These are phyloP conservation scores for Lasioglossum villosulum DNA, from an alignment of 2,888 invertebrate species.

Conservation along the genomic window DNA sequence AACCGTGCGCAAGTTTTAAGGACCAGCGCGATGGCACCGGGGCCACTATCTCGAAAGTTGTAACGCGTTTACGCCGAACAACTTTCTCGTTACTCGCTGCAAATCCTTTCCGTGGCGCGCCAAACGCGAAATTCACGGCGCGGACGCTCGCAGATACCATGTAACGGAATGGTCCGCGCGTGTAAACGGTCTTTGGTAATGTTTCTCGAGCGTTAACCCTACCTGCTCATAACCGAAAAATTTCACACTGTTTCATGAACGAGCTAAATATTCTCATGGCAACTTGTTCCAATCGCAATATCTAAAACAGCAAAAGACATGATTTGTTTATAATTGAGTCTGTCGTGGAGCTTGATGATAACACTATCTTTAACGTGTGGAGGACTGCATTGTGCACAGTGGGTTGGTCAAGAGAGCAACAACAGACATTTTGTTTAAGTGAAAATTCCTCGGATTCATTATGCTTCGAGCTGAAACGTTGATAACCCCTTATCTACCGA, in stretches of 20 bases:
- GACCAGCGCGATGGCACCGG: conserved; percentile 5
- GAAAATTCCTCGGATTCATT: no score
- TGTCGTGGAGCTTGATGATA: not conserved
- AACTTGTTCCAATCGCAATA: not conserved
- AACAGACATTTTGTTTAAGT: no score
- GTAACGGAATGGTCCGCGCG: not conserved
- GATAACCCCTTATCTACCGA: no score
- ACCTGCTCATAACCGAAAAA: not conserved
- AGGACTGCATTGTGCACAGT: no score
- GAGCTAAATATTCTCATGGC: not conserved
- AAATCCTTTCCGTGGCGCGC: conserved; percentile 38
- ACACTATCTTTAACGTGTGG: not conserved
- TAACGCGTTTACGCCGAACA: conserved; percentile 42
- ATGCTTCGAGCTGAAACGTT: no score
- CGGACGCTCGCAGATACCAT: not conserved
- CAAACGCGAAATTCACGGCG: conserved; percentile 1
- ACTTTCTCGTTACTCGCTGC: conserved; percentile 32
- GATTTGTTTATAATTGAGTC: not conserved
- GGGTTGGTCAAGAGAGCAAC: no score
- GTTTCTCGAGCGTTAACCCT: conserved; percentile 11
- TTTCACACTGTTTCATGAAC: not conserved
- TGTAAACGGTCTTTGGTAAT: not conserved
- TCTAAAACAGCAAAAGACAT: not conserved
- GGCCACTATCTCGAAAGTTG: conserved; percentile 36
- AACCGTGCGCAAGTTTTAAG: conserved; percentile 33